Base-by-base conservation (phyloP, 2,888 invertebrate genomes). In the Trissonchulus latispiculum region DNA sequence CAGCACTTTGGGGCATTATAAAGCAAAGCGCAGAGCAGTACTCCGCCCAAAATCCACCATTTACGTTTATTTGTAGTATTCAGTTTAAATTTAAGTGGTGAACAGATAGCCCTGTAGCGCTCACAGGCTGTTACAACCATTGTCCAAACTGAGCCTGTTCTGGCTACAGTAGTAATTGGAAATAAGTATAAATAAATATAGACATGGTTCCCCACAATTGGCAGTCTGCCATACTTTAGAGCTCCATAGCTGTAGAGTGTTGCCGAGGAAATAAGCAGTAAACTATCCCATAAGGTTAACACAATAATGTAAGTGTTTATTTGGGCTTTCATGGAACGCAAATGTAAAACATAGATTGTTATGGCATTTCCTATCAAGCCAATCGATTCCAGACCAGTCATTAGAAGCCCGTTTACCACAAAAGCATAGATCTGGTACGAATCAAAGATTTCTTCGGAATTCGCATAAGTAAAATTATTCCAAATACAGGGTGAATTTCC, bases 101-200 rank as follows among this genome's bases (percentile, higher is more conserved):
- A 33, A 8, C n/a, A n/a, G 8, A 68, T 33, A 18, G 69, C 69
- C 15, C 36, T 32, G n/a, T n/a, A 23, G 8, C 69, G 69, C n/a
- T 68, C 69, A 15, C n/a, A 32, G 15, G 69, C 36, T 3, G 69
- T 36, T 8, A 36, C 69, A 3, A 68, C 36, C n/a, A 68, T n/a
- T 33, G 36, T 68, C 69, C 69, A 68, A 31, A 68, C 69, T 8
- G 69, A 68, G n/a, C 69, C 69, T 23, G 69, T 23, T 15, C 69
- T 32, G 36, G 69, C 69, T 31, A 68, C 35, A 15, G 31, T 35
- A 36, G 32, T 36, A n/a, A 68, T 8, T 33, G 69, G 69, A n/a
- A 36, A 68, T 32, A 36, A 33, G 8, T n/a, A 28, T 2, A 68
- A 15, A 23, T 23, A 68, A 15, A 23, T 35, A n/a, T 68, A 36